These are phyloP conservation scores for Ophioninae sp. DNA, from an alignment of 2,888 invertebrate genomes.

Conservation along the genomic window DNA sequence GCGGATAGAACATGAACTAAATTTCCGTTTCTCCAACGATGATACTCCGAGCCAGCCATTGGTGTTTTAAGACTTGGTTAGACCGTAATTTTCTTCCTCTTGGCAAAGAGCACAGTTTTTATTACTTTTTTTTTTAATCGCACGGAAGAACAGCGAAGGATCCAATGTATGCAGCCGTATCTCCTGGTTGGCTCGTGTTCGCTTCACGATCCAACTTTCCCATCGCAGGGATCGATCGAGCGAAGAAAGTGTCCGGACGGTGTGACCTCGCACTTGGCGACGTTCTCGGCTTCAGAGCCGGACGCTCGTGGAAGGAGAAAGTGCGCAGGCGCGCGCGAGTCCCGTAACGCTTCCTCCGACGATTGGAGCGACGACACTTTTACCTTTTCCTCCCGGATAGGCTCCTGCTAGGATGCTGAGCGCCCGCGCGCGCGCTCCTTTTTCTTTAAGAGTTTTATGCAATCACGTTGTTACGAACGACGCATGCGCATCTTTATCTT, in stretches of 20 bases:
- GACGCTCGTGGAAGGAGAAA: slow-evolving; percentile 78
- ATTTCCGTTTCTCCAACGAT: no score
- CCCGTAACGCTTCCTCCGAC: slow-evolving; percentile 30
- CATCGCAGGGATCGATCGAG: slow-evolving; percentile 77
- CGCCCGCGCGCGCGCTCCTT: not conserved
- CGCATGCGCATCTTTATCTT: slow-evolving; percentile 19
- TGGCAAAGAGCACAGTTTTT: no score
- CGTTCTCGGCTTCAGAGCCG: slow-evolving; percentile 34
- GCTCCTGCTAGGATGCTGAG: slow-evolving; percentile 36
- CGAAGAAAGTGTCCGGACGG: slow-evolving; percentile 79
- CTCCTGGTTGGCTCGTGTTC: slow-evolving; percentile 34
- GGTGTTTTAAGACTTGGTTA: no score
- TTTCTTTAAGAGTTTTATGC: slow-evolving; percentile 30
- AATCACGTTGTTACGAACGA: slow-evolving; percentile 18
- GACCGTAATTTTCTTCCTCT: no score
- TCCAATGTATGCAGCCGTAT: slow-evolving; percentile 1
- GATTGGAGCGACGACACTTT: slow-evolving; percentile 37
- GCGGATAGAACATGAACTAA: no score
- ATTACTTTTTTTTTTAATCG: not conserved
- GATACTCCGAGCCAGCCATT: no score
- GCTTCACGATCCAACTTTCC: slow-evolving; percentile 72
- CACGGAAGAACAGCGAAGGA: not conserved
- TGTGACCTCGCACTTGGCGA: slow-evolving; percentile 69
- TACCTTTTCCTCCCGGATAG: slow-evolving; percentile 36
- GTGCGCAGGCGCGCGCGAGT: slow-evolving; percentile 70